A percentile compares a stretch with the other conserved stretches of the same genome.
phyloP scores from a whole-genome alignment of 2,113 vertebrate species.

The Trichomycterus rosablanca region DNA sequence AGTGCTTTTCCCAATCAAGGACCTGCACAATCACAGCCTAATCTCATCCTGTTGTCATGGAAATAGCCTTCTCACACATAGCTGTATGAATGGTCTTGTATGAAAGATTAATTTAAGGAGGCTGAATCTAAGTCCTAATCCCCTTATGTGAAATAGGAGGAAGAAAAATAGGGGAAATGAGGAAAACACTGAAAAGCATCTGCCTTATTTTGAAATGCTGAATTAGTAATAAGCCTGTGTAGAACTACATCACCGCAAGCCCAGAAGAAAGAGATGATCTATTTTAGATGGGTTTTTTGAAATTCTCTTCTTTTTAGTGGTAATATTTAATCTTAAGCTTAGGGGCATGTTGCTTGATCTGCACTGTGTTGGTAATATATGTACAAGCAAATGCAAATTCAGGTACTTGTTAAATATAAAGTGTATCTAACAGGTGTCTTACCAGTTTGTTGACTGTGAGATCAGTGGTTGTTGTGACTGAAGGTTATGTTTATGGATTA shows the following conservation, averaged over 20 bases:
- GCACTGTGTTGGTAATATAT: slow-evolving; percentile 5
- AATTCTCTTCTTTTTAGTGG: not conserved
- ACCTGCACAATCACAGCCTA: slow-evolving; percentile 60
- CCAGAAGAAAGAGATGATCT: slow-evolving; percentile 27
- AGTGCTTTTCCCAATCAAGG: slow-evolving; percentile 62
- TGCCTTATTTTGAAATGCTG: slow-evolving; percentile 31
- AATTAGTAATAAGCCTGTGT: slow-evolving; percentile 30
- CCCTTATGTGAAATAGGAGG: slow-evolving; percentile 45
- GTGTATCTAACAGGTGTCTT: too few species aligned
- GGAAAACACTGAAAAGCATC: slow-evolving; percentile 30
- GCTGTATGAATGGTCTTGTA: slow-evolving; percentile 49
- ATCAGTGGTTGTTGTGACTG: too few species aligned
- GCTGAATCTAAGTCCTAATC: slow-evolving; percentile 57
- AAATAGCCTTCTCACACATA: slow-evolving; percentile 59
- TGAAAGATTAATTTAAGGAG: slow-evolving; percentile 56
- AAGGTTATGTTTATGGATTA: too few species aligned
- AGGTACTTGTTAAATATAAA: too few species aligned
- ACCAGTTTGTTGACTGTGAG: too few species aligned
- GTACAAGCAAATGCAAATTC: too few species aligned
- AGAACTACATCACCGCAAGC: slow-evolving; percentile 23
- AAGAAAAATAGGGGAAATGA: slow-evolving; percentile 1
- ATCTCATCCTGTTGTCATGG: slow-evolving; percentile 72
- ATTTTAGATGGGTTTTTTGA: not conserved
- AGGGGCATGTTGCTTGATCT: slow-evolving; percentile 18
- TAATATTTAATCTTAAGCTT: slow-evolving; percentile 11